Evolutionary conservation across 2,888 invertebrate genomes (phyloP).

Genomic region (Sussaba pulchella): DNA sequence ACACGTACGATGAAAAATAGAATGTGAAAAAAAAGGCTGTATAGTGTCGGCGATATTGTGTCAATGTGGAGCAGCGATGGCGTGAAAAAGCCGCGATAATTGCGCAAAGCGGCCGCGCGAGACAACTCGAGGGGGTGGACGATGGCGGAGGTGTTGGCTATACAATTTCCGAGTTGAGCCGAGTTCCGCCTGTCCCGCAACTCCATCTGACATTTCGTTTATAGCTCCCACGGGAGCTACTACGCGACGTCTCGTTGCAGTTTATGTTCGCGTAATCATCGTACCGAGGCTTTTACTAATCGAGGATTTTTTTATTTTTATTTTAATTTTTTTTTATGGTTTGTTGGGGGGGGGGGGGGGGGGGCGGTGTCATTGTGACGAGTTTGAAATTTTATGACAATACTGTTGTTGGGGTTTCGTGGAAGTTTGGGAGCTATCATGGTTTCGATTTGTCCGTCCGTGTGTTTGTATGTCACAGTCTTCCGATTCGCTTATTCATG

Average conservation of each 20-base stretch:
- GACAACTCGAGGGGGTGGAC: conserved; percentile 34
- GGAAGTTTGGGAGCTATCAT: too few relatives aligned
- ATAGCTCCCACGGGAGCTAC: conserved; percentile 75
- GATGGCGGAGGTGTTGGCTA: conserved; percentile 71
- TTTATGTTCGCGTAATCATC: conserved; percentile 9
- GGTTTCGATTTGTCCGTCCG: too few relatives aligned
- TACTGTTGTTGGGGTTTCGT: too few relatives aligned
- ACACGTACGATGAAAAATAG: neutral
- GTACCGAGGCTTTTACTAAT: neutral
- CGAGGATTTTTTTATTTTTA: neutral
- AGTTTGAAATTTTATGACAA: too few relatives aligned
- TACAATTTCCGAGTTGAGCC: conserved; percentile 76
- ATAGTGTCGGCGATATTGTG: neutral
- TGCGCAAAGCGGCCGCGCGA: conserved; percentile 36
- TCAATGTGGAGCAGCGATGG: conserved; percentile 23
- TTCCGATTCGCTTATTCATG: too few relatives aligned
- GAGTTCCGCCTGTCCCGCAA: conserved; percentile 75
- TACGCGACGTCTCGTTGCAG: neutral
- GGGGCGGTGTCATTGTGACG: too few relatives aligned
- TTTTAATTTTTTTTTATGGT: too few relatives aligned
- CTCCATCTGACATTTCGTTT: conserved; percentile 78
- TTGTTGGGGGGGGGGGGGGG: too few relatives aligned
- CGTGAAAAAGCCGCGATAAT: conserved; percentile 35
- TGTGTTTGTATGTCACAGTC: too few relatives aligned
- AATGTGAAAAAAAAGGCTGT: neutral